Evolutionary conservation across 2,888 invertebrate genomes (phyloP).

Genomic region (Drosophila limbata): DNA sequence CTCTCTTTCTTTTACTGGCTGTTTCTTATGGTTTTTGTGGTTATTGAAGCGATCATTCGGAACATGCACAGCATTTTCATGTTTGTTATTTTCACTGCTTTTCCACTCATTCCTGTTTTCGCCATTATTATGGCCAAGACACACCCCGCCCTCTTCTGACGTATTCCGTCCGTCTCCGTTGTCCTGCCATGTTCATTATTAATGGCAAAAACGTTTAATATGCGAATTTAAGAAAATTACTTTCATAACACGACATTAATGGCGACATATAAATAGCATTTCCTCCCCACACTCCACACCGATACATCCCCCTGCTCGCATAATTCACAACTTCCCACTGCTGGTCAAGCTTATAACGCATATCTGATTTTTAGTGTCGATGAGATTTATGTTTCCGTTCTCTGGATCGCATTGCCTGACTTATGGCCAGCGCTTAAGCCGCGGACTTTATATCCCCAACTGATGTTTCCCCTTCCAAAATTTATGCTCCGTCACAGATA

Average conservation of each 20-base stretch:
- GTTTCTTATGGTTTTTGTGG: conserved; percentile 81
- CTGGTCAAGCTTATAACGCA: conserved; percentile 42
- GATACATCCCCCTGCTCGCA: neutral
- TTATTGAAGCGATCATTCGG: conserved; percentile 83
- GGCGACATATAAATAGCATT: conserved; percentile 65
- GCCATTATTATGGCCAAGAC: conserved; percentile 34
- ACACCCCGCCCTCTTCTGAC: neutral
- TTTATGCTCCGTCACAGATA: conserved; percentile 47
- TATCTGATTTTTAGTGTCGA: conserved; percentile 80
- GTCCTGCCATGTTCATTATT: conserved; percentile 52
- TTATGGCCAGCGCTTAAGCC: conserved; percentile 70
- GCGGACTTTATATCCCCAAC: conserved; percentile 55
- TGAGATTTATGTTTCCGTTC: conserved; percentile 70
- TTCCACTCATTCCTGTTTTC: conserved; percentile 5
- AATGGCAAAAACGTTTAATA: conserved; percentile 76
- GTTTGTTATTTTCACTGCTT: conserved; percentile 56
- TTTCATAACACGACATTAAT: conserved; percentile 79
- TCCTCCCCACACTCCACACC: conserved; percentile 9
- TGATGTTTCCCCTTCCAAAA: conserved; percentile 32
- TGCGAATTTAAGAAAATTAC: conserved; percentile 81
- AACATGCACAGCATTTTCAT: conserved; percentile 80
- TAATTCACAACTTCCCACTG: conserved; percentile 10
- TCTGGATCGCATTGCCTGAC: conserved; percentile 56
- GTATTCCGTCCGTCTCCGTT: neutral
- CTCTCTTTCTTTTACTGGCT: conserved; percentile 27